Conservation (phyloP, 2,113 vertebrate genomes). For the Phylloscopus trochilus region DNA sequence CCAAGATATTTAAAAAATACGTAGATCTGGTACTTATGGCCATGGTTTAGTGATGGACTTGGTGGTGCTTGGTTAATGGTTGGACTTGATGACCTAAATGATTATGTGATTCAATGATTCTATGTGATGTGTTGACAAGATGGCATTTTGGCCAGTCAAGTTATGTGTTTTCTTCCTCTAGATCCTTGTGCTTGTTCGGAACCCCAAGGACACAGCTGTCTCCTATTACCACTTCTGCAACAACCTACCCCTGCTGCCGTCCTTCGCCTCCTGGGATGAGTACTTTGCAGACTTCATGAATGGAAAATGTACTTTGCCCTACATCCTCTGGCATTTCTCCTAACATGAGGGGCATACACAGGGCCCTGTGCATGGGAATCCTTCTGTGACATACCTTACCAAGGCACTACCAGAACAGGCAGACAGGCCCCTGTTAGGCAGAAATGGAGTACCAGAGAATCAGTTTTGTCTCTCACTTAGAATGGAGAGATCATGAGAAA, state of each 20-base stretch:
- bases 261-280: background rate
- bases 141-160: background rate
- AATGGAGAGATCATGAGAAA: background rate
- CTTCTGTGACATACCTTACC: background rate
- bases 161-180: background rate
- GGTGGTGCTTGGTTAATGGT: background rate
- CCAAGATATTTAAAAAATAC: background rate
- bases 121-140: background rate
- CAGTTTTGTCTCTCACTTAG: background rate
- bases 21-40: background rate
- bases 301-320: constrained; percentile 29
- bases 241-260: background rate
- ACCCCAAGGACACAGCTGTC: constrained; percentile 36
- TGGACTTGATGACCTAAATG: background rate
- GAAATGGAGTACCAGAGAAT: background rate
- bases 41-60: background rate
- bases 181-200: constrained; percentile 48
- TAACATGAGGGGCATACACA: background rate
- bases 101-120: background rate
- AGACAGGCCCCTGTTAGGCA: background rate
- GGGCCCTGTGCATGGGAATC: background rate
- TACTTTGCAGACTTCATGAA: constrained; percentile 46
- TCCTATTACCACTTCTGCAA: constrained; percentile 54
- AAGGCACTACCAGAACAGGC: background rate
- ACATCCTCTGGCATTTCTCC: background rate